Evolutionary conservation across 2,888 invertebrate species (phyloP), one percentile per base, ranked within the genome.

Genomic region (Agonopterix alstromeriana): DNA sequence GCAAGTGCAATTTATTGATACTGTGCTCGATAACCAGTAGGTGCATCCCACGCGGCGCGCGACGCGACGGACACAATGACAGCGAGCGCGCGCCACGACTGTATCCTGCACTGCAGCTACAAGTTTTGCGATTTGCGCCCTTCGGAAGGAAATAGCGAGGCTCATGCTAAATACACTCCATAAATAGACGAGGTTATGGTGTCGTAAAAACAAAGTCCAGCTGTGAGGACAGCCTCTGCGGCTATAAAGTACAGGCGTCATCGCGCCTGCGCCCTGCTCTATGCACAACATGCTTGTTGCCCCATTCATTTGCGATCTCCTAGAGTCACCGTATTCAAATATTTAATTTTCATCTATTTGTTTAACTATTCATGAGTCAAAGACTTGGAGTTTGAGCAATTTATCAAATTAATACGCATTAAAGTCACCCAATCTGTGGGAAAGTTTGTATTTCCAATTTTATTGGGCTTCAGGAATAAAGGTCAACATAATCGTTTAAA

Each of bases 1-100:
- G 74, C 82, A 79, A 81, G 79, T 81, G 77, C 81, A 87, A 88
- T 87, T 88, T 87, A 88, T 88, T 84, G 83, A 82, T 81, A 75
- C 79, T 68, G 79, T 73, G 73, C 70, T 71, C 77, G 86, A 87
- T 87, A 86, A 71, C 77, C 84, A 82, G 84, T 79, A 84, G 85
- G 75, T 71, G 65, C 84, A 61, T 62, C 85, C 85, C 84, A 86
- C 87, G 87, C 83, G 67, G 62, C 61, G 48, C 60, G 57, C 53
- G 51, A 54, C 61, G 48, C 60, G 57, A 53, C 50, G 55, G 56
- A 60, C 69, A 73, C 77, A 70, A 71, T 70, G 70, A 74, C 68
- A 70, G 66, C 64, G 58, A 60, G 70, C 61, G 65, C 68, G 63
- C 66, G 58, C 61, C 27, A 5, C 27, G 27, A 27, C 27, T 27